Percentiles rank a stretch among this genome's conserved stretches.
phyloP scores from a whole-genome alignment of 1,140 invertebrate species.

The Coenobita brevimanus region DNA sequence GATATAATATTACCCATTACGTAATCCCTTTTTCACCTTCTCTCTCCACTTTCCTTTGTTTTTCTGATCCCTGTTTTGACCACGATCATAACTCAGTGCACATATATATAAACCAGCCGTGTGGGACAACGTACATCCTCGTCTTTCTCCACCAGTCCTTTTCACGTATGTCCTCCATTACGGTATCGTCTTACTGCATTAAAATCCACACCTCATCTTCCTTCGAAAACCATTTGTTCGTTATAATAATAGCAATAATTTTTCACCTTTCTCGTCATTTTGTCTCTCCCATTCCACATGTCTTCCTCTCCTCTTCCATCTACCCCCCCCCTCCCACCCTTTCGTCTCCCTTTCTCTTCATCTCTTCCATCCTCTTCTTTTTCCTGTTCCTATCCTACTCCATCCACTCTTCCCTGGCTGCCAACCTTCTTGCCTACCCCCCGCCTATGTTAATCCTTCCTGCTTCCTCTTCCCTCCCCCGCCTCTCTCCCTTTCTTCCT shows the following conservation, averaged over 20 bases:
- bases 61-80: no score
- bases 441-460: background rate
- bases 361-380: background rate
- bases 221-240: no score
- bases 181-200: no score
- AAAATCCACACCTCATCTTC: no score
- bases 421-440: background rate
- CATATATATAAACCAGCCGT: no score
- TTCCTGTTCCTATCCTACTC: background rate
- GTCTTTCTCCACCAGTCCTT: no score
- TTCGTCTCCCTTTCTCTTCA: background rate
- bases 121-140: no score
- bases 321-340: background rate
- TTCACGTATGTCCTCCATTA: no score
- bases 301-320: slow-evolving; percentile 1
- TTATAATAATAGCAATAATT: no score
- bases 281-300: background rate
- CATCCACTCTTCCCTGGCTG: background rate
- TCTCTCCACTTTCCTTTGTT: background rate
- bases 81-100: no score
- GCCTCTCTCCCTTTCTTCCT: background rate
- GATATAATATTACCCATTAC: background rate
- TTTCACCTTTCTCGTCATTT: background rate
- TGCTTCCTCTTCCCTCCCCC: background rate
- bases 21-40: background rate